Conservation (phyloP, 2,797 vertebrate species). For the Arnoldichthys spilopterus region DNA sequence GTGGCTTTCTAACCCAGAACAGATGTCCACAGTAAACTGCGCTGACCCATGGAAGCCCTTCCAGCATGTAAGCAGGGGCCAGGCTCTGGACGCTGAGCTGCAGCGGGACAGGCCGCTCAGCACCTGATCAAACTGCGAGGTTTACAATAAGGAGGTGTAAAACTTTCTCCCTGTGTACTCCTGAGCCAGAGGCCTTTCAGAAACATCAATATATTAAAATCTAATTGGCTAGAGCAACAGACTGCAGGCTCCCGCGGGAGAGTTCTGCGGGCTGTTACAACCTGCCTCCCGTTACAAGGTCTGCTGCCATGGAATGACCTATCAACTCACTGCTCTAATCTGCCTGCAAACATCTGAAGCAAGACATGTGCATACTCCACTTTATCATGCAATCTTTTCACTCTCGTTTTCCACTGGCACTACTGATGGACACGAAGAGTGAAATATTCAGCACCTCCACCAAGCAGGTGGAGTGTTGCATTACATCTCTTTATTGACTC, state of each 20-base stretch:
- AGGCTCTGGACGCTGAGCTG: conserved; percentile 60
- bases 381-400: conserved; percentile 59
- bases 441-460: conserved; percentile 61
- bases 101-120: conserved; percentile 72
- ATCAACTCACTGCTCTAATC: conserved; percentile 74
- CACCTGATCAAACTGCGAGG: conserved; percentile 92
- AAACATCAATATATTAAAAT: conserved; percentile 87
- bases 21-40: conserved; percentile 92
- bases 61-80: conserved; percentile 73
- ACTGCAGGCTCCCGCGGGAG: conserved; percentile 80
- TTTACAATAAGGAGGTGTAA: conserved; percentile 78
- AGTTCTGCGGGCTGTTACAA: conserved; percentile 81
- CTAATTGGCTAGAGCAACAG: conserved; percentile 85
- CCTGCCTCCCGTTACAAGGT: conserved; percentile 83
- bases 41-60: conserved; percentile 82
- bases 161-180: conserved; percentile 71
- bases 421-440: conserved; percentile 48
- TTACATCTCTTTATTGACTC: conserved; percentile 41
- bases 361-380: conserved; percentile 72
- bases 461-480: conserved; percentile 10
- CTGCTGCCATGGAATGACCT: conserved; percentile 74
- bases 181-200: conserved; percentile 70
- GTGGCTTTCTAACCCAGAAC: conserved; percentile 86
- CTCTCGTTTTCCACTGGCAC: conserved; percentile 66
- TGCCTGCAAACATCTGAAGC: conserved; percentile 75